Base-by-base conservation (phyloP, 2,113 vertebrate genomes). In the Panurus biarmicus region DNA sequence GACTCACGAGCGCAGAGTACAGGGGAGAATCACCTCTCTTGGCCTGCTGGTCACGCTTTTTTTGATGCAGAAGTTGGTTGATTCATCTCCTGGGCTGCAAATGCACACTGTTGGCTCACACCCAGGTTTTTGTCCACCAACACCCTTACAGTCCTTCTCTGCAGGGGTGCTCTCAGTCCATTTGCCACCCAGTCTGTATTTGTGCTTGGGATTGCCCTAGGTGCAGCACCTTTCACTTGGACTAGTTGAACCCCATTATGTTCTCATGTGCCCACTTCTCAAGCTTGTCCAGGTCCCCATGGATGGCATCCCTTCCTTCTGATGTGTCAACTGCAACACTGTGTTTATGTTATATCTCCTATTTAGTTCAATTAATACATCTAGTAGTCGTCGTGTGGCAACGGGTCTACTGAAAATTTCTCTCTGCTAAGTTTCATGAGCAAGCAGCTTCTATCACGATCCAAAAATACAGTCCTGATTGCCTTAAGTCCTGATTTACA, bases 1-100 rank as follows among this genome's bases (percentile, higher is more conserved):
- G 31, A 35, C 35, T 56, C 35, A 56, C 0, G 3, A 23, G 35
- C 1, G 0, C 21, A 36, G 48, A 48, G 26, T 14, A 14, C 35
- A 36, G 35, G 11, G 14, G 35, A 56, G 26, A 69, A 75, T 35
- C 62, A 54, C 21, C 6, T 35, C 12, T 10, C n/a, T 54, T 35
- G 14, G 20, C 14, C 24, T 47, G 61, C 45, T 40, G 47, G 25
- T 23, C 62, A 69, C 0, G 0, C 29, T 42, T 60, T 40, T 66
- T 36, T 76, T 47, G 40, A 50, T 76, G 18, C 5, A 62, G 26
- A 62, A 50, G 26, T 56, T 76, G 56, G 12, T 44, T 48, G 17
- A 35, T 54, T 48, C 6, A 9, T 44, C 31, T 83, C 16, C 71
- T 56, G 56, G 26, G 8, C 26, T 70, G 40, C 26, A 83, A 62